Conservation (phyloP, 2,888 invertebrate species). For the Xestia rhomboidea region DNA sequence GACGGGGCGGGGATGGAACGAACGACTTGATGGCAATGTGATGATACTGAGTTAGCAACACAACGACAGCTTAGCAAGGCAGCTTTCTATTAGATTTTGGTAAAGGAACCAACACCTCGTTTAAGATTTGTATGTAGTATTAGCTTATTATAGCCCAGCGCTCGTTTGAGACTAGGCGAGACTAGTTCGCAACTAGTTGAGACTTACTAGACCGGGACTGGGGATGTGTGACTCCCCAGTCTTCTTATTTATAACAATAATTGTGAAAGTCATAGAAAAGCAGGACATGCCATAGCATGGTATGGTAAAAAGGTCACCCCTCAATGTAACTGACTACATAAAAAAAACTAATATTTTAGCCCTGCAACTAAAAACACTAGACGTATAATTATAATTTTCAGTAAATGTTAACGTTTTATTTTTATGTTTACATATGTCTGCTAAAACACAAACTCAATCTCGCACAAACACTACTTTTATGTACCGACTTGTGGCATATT, state of each 20-base stretch:
- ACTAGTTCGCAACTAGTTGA: background rate
- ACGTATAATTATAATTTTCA: background rate
- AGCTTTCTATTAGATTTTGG: background rate
- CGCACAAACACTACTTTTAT: slow-evolving; percentile 1
- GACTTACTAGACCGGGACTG: background rate
- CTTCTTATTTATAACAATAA: background rate
- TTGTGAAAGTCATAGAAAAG: background rate
- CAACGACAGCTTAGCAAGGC: background rate
- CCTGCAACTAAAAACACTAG: background rate
- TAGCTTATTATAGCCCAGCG: background rate
- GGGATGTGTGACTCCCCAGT: background rate
- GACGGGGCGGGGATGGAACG: background rate
- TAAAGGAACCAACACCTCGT: too few relatives aligned
- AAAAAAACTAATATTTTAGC: background rate
- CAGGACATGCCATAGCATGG: background rate
- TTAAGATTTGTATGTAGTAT: background rate
- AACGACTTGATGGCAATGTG: slow-evolving; percentile 44
- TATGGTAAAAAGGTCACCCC: background rate
- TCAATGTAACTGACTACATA: background rate
- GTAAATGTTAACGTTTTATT: background rate
- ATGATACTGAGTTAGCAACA: slow-evolving; percentile 40
- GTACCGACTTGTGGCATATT: background rate
- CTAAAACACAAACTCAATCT: background rate
- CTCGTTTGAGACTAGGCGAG: background rate
- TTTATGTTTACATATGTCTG: background rate